phyloP scores from a whole-genome alignment of 1,140 invertebrate genomes.

The Cydia splendana region DNA sequence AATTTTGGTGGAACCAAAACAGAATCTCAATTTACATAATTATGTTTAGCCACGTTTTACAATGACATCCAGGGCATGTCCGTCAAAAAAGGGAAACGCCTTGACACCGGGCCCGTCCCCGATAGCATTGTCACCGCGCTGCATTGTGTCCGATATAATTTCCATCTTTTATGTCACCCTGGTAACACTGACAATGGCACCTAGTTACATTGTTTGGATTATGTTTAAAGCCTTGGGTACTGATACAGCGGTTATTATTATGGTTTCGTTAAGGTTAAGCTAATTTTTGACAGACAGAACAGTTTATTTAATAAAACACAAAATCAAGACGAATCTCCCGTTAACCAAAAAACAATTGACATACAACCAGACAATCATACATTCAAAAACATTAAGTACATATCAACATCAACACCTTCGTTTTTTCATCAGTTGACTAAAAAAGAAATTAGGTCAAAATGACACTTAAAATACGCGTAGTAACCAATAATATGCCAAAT shows the following conservation, averaged over 20 bases:
- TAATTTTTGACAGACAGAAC: not conserved
- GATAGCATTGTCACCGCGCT: constrained; percentile 24
- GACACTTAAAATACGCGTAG: no score
- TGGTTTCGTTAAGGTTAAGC: not conserved
- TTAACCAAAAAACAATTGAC: no score
- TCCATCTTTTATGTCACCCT: constrained; percentile 28
- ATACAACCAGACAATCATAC: no score
- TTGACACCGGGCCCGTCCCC: constrained; percentile 27
- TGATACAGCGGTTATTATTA: constrained; percentile 5
- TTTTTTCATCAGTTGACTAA: no score
- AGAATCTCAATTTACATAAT: constrained; percentile 6
- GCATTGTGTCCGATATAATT: constrained; percentile 27
- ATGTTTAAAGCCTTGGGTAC: constrained; percentile 8
- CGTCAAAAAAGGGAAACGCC: constrained; percentile 29
- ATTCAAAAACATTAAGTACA: no score
- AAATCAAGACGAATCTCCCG: no score
- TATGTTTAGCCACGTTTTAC: not conserved
- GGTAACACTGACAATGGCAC: constrained; percentile 15
- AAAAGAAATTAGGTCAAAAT: no score
- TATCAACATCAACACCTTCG: no score
- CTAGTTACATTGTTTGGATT: constrained; percentile 17
- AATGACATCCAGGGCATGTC: constrained; percentile 22
- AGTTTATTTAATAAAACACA: not conserved
- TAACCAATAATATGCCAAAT: no score
- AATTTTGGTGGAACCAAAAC: not conserved